phyloP scores from a whole-genome alignment of 2,113 vertebrate species.

The Dendrocopos noguchii region DNA sequence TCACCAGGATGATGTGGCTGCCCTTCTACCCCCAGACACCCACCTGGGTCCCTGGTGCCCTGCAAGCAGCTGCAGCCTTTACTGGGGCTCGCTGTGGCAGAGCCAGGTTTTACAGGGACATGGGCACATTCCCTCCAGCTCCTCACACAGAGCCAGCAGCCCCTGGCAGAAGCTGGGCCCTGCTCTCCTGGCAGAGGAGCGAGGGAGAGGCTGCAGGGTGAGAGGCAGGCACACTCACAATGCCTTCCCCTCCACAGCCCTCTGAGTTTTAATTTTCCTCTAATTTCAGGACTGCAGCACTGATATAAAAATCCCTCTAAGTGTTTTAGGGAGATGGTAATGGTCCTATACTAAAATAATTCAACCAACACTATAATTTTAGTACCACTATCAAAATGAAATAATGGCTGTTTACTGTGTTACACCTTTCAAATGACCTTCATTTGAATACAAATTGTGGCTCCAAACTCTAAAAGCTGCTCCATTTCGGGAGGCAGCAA shows the following conservation, averaged over 20 bases:
- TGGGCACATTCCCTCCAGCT: rapidly evolving
- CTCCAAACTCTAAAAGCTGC: slow-evolving; percentile 76
- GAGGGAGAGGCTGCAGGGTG: background rate
- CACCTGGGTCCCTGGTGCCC: rapidly evolving
- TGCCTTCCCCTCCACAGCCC: slow-evolving; percentile 44
- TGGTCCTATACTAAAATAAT: slow-evolving; percentile 85
- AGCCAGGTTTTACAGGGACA: rapidly evolving
- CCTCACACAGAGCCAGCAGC: too few relatives aligned
- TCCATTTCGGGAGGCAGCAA: slow-evolving; percentile 71
- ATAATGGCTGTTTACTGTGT: slow-evolving; percentile 84
- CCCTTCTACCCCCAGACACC: background rate
- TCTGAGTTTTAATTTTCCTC: slow-evolving; percentile 80
- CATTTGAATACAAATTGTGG: slow-evolving; percentile 84
- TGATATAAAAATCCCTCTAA: slow-evolving; percentile 75
- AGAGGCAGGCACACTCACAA: slow-evolving; percentile 15
- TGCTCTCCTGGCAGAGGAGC: background rate
- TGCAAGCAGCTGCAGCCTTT: background rate
- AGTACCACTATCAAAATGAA: slow-evolving; percentile 87
- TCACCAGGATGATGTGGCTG: background rate
- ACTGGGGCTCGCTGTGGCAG: rapidly evolving
- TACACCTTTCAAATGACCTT: slow-evolving; percentile 88
- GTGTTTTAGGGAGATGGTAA: slow-evolving; percentile 83
- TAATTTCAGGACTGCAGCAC: slow-evolving; percentile 76
- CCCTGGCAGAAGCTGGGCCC: too few relatives aligned
- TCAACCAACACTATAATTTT: slow-evolving; percentile 88